Evolutionary conservation across 1,140 invertebrate species (phyloP).

Genomic region (Pogonomyrmex californicus): DNA sequence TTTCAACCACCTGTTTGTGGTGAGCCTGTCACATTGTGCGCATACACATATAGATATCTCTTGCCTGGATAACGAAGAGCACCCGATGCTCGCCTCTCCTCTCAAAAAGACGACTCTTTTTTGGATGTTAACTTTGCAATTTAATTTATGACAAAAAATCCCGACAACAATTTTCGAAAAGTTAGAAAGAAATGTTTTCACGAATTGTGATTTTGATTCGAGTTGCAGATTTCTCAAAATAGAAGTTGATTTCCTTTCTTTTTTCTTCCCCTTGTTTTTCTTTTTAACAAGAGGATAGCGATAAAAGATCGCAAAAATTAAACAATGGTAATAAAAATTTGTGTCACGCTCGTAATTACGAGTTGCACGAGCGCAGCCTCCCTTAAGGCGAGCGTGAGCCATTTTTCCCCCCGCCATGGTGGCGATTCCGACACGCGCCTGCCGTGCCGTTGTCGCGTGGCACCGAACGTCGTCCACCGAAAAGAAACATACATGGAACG

Average conservation of each 20-base stretch:
- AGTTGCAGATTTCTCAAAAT: not conserved
- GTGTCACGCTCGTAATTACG: constrained; percentile 65
- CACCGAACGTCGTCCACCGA: constrained; percentile 53
- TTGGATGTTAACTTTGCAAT: not conserved
- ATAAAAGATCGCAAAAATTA: not conserved
- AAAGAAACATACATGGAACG: constrained; percentile 32
- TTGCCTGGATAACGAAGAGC: constrained; percentile 42
- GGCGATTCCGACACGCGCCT: constrained; percentile 76
- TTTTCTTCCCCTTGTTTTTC: not conserved
- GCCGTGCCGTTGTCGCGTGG: constrained; percentile 79
- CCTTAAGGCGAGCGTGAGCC: constrained; percentile 52
- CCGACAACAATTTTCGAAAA: not conserved
- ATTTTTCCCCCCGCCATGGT: constrained; percentile 58
- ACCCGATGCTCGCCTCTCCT: not conserved
- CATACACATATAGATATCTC: constrained; percentile 33
- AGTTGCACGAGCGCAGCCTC: constrained; percentile 40
- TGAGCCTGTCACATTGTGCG: constrained; percentile 59
- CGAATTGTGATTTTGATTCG: not conserved
- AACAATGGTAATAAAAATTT: constrained; percentile 12
- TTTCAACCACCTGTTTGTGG: constrained; percentile 68
- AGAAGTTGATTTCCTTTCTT: not conserved
- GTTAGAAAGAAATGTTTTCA: not conserved
- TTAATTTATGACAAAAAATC: not conserved
- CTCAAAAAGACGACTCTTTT: not conserved
- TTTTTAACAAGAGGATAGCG: not conserved